Evolutionary conservation across 2,797 vertebrate species (phyloP).

Genomic region (Sebastes umbrosus): DNA sequence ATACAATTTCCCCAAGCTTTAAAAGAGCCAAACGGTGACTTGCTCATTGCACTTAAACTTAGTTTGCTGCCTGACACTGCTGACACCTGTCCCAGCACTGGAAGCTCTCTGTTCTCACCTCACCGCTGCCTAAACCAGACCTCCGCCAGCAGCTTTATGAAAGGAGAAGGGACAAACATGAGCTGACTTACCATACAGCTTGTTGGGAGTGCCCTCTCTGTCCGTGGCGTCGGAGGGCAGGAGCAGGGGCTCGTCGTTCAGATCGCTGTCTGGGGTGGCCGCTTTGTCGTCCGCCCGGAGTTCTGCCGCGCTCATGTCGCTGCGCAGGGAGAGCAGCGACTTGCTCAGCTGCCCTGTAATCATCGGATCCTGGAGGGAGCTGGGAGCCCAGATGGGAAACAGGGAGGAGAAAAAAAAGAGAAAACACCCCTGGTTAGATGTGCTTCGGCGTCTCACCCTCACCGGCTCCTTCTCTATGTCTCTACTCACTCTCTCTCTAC

Average conservation of each 20-base stretch:
- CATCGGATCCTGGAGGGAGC: conserved; percentile 93
- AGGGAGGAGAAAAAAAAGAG: conserved; percentile 51
- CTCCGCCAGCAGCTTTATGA: conserved; percentile 9
- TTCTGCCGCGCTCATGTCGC: conserved; percentile 97
- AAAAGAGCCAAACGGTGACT: conserved; percentile 12
- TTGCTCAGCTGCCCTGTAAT: conserved; percentile 99
- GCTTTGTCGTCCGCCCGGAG: conserved; percentile 95
- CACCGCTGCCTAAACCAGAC: conserved; percentile 16
- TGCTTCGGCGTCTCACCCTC: conserved; percentile 80
- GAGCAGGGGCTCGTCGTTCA: conserved; percentile 92
- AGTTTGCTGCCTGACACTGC: conserved; percentile 52
- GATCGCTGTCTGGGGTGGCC: conserved; percentile 95
- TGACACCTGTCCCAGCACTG: conserved; percentile 73
- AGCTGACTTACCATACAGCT: conserved; percentile 95
- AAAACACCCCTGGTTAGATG: conserved; percentile 78
- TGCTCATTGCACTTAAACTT: conserved; percentile 46
- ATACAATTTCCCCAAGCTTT: conserved; percentile 1
- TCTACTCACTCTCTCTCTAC: conserved; percentile 77
- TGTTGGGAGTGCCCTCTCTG: conserved; percentile 93
- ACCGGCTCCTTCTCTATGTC: conserved; percentile 76
- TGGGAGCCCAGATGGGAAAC: conserved; percentile 76
- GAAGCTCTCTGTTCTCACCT: conserved; percentile 19
- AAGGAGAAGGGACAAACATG: background rate
- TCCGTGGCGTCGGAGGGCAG: conserved; percentile 92
- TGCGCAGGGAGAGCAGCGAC: conserved; percentile 96